Percentiles rank a stretch among this genome's conserved stretches.
Conservation (phyloP, 2,113 vertebrate species). For the Riparia riparia region DNA sequence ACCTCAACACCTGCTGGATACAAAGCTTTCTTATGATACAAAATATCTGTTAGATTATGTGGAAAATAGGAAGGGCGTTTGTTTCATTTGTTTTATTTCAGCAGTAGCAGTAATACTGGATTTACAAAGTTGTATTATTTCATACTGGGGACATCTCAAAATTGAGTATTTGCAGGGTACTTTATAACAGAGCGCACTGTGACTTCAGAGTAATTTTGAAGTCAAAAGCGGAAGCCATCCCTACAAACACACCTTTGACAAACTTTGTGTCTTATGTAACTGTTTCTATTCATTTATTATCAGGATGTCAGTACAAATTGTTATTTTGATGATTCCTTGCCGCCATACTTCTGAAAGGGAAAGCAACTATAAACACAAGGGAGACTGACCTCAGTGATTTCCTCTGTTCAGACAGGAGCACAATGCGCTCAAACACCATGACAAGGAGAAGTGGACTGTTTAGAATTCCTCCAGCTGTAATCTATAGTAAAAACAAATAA, state of each 20-base stretch:
- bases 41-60: background rate
- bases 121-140: background rate
- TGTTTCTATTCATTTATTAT: conserved; percentile 30
- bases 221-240: background rate
- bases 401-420: conserved; percentile 51
- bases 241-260: background rate
- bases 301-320: conserved; percentile 39
- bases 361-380: conserved; percentile 51
- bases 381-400: conserved; percentile 67
- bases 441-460: conserved; percentile 38
- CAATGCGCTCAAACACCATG: conserved; percentile 10
- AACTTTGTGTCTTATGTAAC: background rate
- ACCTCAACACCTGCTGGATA: background rate
- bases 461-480: conserved; percentile 63
- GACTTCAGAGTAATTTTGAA: background rate
- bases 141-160: background rate
- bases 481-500: conserved; percentile 63
- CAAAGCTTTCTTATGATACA: background rate
- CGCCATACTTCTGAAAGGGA: conserved; percentile 51
- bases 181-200: background rate
- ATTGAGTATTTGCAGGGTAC: background rate
- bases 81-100: background rate
- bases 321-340: conserved; percentile 48
- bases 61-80: background rate
- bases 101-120: background rate